Evolutionary conservation across 2,797 vertebrate genomes (phyloP), one percentile per base, ranked within the genome.

Genomic region (Macropus fuliginosus): DNA sequence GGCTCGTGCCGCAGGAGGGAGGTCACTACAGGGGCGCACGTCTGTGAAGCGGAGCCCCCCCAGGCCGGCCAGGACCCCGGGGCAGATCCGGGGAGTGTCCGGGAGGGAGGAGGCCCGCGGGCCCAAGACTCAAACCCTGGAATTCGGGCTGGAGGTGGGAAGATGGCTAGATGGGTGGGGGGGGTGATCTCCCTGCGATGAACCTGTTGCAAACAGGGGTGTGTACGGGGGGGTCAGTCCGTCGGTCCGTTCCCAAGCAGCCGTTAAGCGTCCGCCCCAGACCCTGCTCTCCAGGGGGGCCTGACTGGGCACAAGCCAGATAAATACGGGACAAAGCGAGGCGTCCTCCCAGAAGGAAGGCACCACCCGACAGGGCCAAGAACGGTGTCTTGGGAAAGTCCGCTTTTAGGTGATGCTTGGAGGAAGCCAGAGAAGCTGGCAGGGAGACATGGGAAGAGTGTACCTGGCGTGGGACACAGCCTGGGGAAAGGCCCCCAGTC

Each of bases 71-170:
- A 9, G 9, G 92, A 34, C 16, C 40, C n/a, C 40, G 3, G 90
- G 18, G 12, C 57, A 1, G 56, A 54, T 55, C 92, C 92, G 13
- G 92, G 59, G 21, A 92, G 95, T 55, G 59, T 94, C 93, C 92
- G 95, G 96, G 92, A 97, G 98, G 98, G 97, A 97, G 54, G 96
- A 96, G 92, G 93, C 56, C 46, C 95, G 93, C 98, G 97, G 97
- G 97, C 97, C 92, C 13, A 56, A 92, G 91, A 96, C 94, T 96
- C 96, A 92, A 94, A 92, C 46, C 92, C 96, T 31, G 91, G 97
- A 97, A 18, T 11, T 24, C 40, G 40, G 96, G 31, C 3, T 34
- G 59, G 95, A 90, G 93, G 89, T 55, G 54, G 55, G 89, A 46
- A 55, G 55, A 56, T 28, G 90, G 46, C 87, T 56, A 93, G 89